Percentiles rank a stretch among this genome's conserved stretches.
These are phyloP conservation scores for Trematomus bernacchii DNA, from an alignment of 2,797 vertebrate species.

Conservation along the genomic window DNA sequence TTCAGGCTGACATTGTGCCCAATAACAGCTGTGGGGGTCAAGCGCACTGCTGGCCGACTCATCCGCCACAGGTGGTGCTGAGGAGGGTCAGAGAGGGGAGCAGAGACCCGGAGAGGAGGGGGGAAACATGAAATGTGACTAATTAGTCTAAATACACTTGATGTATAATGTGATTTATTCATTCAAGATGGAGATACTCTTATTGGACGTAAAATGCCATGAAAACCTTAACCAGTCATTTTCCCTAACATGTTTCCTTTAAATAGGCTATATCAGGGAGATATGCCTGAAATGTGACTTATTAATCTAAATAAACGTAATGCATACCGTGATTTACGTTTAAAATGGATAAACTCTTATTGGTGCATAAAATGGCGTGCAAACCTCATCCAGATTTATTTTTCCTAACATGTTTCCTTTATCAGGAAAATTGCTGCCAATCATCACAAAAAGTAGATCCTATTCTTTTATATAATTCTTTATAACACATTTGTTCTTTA, in stretches of 20 bases:
- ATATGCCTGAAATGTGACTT: background rate
- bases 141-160: background rate
- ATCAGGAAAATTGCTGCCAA: background rate
- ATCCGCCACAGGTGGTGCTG: conserved; percentile 73
- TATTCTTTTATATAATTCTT: background rate
- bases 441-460: background rate
- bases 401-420: background rate
- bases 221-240: background rate
- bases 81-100: conserved; percentile 27
- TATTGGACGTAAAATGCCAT: conserved; percentile 2
- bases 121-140: background rate
- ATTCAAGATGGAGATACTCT: background rate
- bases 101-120: background rate
- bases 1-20: conserved; percentile 5
- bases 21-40: conserved; percentile 32
- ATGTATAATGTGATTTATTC: no score
- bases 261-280: no score
- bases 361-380: conserved; percentile 18
- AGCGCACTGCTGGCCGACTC: conserved; percentile 52
- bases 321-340: background rate
- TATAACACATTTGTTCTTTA: background rate
- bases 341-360: background rate
- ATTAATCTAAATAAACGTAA: background rate
- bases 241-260: background rate
- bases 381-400: background rate